phyloP scores from a whole-genome alignment of 2,797 vertebrate species.

The Strix occidentalis region DNA sequence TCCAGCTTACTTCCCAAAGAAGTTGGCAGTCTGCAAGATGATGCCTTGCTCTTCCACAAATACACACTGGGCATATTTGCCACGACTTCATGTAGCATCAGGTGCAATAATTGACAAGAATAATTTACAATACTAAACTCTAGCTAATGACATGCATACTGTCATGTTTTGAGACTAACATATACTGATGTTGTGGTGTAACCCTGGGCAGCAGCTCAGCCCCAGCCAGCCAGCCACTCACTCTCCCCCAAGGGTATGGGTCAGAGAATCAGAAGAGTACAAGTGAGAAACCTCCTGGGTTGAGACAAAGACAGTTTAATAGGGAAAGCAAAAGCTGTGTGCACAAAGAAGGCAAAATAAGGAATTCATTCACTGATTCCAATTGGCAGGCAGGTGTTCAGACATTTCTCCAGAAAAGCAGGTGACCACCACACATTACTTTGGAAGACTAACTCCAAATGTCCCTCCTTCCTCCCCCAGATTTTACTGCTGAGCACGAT shows the following conservation, averaged over 20 bases:
- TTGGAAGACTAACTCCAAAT: background rate
- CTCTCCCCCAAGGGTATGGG: fast-evolving
- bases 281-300: background rate
- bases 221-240: background rate
- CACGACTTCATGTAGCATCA: background rate
- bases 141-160: background rate
- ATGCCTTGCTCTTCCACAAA: background rate
- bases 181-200: background rate
- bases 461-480: background rate
- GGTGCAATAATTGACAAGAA: background rate
- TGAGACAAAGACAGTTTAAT: background rate
- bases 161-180: background rate
- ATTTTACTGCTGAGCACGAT: background rate
- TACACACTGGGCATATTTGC: background rate
- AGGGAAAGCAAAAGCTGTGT: background rate
- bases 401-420: background rate
- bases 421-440: background rate
- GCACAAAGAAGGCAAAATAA: background rate
- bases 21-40: background rate
- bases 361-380: background rate
- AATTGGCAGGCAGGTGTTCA: background rate
- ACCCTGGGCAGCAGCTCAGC: background rate
- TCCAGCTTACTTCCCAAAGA: background rate
- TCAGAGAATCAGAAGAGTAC: background rate
- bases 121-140: background rate